Conservation (phyloP, 2,888 invertebrate species). For the Seira sanloemensis region DNA sequence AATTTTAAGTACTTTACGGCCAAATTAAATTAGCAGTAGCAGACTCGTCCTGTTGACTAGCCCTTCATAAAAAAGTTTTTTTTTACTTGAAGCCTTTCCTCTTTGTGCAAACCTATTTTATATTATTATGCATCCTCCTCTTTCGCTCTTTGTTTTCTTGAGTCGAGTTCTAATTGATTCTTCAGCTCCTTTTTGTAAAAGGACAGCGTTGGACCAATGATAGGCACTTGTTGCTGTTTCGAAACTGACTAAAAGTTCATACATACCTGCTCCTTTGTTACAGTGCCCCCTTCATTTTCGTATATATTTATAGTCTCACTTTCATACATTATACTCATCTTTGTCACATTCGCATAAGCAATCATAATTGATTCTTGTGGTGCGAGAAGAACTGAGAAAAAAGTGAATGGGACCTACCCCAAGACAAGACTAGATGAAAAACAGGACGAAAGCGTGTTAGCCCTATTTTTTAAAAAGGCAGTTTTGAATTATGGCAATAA, state of each 20-base stretch:
- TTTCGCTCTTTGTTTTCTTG: neutral
- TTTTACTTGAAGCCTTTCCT: neutral
- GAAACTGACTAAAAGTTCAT: neutral
- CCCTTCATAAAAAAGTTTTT: neutral
- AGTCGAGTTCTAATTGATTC: slow-evolving; percentile 14
- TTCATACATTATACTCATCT: neutral
- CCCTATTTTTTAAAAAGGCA: neutral
- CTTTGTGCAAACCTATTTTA: too few species aligned
- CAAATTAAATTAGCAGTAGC: neutral
- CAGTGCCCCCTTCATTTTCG: neutral
- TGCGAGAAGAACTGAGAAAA: too few species aligned
- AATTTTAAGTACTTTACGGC: neutral
- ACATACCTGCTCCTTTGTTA: neutral
- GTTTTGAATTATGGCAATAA: neutral
- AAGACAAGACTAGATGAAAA: neutral
- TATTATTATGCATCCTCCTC: too few species aligned
- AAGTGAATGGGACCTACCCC: slow-evolving; percentile 12
- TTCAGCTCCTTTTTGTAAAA: neutral
- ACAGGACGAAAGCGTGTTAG: slow-evolving; percentile 7
- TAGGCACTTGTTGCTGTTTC: neutral
- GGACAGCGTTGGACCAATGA: neutral
- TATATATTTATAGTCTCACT: neutral
- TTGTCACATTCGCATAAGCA: neutral
- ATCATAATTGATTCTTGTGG: neutral
- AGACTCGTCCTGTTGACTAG: too few species aligned